phyloP scores from a whole-genome alignment of 2,113 vertebrate genomes.

The Pluvialis apricaria region DNA sequence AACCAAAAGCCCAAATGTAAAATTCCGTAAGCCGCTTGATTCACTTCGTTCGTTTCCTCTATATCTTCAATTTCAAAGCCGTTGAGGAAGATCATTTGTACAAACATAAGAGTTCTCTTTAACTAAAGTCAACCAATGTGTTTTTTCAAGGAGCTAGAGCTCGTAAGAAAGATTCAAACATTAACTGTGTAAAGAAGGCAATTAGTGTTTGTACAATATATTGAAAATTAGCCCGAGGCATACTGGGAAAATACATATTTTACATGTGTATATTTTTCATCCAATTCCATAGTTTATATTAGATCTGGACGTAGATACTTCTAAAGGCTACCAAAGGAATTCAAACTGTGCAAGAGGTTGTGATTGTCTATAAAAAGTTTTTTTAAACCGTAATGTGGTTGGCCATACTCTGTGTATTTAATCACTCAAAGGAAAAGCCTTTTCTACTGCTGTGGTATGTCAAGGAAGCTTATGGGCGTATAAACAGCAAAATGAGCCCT shows the following conservation, averaged over 20 bases:
- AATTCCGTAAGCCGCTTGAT: background rate
- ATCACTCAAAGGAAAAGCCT: background rate
- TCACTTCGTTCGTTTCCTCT: background rate
- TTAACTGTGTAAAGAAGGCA: background rate
- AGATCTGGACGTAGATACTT: background rate
- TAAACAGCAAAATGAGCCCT: background rate
- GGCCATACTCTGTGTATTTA: background rate
- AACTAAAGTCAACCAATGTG: constrained; percentile 2
- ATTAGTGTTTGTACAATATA: constrained; percentile 16
- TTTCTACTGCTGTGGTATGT: background rate
- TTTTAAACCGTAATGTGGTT: background rate
- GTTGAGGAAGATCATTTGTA: background rate
- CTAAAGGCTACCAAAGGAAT: background rate
- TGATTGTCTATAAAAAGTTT: background rate
- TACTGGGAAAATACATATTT: background rate
- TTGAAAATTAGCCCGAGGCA: background rate
- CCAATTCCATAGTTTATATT: background rate
- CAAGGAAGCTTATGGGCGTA: constrained; percentile 12
- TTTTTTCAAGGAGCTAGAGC: constrained; percentile 30
- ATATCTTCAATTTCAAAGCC: background rate
- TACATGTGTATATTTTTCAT: background rate
- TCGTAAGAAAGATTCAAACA: constrained; percentile 5
- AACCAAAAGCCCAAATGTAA: background rate
- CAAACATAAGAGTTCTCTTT: constrained; percentile 17
- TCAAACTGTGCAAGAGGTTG: background rate